Evolutionary conservation across 2,888 invertebrate species (phyloP), one percentile per base, ranked within the genome.

Genomic region (Eilema caniola): DNA sequence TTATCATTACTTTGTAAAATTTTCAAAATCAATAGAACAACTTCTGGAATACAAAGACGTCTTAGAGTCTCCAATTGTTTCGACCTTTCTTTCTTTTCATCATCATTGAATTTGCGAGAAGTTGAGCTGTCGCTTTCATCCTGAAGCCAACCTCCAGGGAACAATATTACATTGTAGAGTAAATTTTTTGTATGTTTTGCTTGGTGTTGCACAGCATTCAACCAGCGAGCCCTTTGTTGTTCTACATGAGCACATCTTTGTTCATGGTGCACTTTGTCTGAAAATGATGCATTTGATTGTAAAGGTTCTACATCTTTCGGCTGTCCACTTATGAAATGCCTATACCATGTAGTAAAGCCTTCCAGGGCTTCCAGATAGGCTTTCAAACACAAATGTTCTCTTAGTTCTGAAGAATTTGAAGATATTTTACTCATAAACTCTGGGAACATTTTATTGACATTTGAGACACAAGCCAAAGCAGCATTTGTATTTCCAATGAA

Each of bases 61-160:
- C 98, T 96, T 62, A 99, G 94, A 79, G 97, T 96, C 67, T 96
- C 96, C 89, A 98, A 91, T 89, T 98, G 98, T 80, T 97, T 96
- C 12, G 94, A 90, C 82, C 98, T 96, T 57, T 95, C 95, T 25
- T 90, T 80, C 61, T 90, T 90, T 66, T 96, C 95, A 70, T 95
- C 91, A 74, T 96, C 95, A 79, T 87, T 92, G 47, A 89, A 94
- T 31, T 92, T 93, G 10, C 85, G 80, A 0, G 95, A 95, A 73
- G 95, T 95, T 67, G 95, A 94, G 24, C 95, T 91, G 62, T 95
- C 95, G 78, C 90, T 95, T 23, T 96, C 96, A 88, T 98, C 98
- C 62, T 97, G 96, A 72, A 99, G 96, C 99, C 99, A 99, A 8
- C 99, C 98, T 82, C 98, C 97, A 4, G 98, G 98, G 88, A 99